Percentiles rank a stretch among this genome's conserved stretches.
phyloP scores from a whole-genome alignment of 2,797 vertebrate species.

The Sebastolobus altivelis region DNA sequence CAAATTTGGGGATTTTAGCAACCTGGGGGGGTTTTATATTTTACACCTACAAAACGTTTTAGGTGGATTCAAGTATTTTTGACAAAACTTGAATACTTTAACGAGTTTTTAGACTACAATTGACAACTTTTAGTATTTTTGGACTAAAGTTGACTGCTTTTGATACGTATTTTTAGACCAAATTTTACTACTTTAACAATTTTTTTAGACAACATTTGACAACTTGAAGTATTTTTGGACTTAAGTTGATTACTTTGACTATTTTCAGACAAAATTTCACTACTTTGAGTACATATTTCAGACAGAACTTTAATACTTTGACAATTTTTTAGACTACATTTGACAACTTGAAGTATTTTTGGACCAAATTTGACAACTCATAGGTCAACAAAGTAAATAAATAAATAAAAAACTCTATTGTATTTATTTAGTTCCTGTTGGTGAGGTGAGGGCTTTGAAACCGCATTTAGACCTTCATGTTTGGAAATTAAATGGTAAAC shows the following conservation, averaged over 20 bases:
- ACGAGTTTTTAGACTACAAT: background rate
- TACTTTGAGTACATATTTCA: no score
- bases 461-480: background rate
- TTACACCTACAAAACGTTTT: background rate
- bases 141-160: no score
- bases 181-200: no score
- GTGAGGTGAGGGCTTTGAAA: background rate
- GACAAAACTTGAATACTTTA: background rate
- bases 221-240: no score
- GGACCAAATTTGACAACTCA: no score
- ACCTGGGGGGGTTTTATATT: background rate
- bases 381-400: background rate
- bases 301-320: background rate
- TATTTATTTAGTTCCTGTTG: background rate
- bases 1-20: background rate
- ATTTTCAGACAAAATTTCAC: no score
- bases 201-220: no score
- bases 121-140: no score
- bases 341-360: no score
- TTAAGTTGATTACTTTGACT: no score
- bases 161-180: no score
- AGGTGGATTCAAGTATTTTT: background rate
- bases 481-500: background rate
- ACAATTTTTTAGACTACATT: background rate
- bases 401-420: background rate